Base-by-base conservation (phyloP, 2,113 vertebrate genomes). In the Brienomyrus longianalis region DNA sequence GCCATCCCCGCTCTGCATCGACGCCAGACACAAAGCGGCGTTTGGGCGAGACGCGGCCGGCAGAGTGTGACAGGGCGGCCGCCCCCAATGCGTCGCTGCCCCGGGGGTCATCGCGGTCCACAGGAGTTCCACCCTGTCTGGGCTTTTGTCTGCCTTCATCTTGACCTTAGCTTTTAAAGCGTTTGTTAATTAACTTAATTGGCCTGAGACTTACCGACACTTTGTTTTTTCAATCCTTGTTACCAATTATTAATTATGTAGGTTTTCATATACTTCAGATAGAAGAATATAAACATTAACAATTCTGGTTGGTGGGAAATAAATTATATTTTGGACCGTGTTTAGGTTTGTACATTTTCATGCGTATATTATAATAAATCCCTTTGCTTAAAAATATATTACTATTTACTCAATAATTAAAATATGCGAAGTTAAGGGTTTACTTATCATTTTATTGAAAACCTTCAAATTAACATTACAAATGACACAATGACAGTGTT, bases 1-100 rank as follows among this genome's bases (percentile, higher is more conserved):
- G 35, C 5, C 6, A 4, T 39, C 10, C 10, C 27, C 27, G 3
- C n/a, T 27, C 62, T n/a, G 62, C 62, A 27, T 66, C 62, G 70
- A 77, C 70, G 74, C 74, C 74, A 80, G 74, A 80, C 74, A 80
- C 74, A 80, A 80, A 80, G 74, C 62, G 27, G 62, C 62, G n/a
- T 70, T 70, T 70, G 62, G 62, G 62, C 62, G 62, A 70, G 62
- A 70, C 62, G 62, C 62, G 62, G 62, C 35, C 74, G 74, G 35
- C 35, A 23, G 83, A n/a, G 19, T 86, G 45, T 86, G 43, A 50
- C 45, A 51, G n/a, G 47, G 23, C n/a, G 7, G 83, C 35, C 83
- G 39, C 21, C 43, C 43, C 83, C 21, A 17, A 85, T 23, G 47
- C 83, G 27, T 27, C 43, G 9, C 39, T 50, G 83, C 83, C 43